These are phyloP conservation scores for Edolisoma coerulescens DNA, from an alignment of 2,113 vertebrate species.

Conservation along the genomic window DNA sequence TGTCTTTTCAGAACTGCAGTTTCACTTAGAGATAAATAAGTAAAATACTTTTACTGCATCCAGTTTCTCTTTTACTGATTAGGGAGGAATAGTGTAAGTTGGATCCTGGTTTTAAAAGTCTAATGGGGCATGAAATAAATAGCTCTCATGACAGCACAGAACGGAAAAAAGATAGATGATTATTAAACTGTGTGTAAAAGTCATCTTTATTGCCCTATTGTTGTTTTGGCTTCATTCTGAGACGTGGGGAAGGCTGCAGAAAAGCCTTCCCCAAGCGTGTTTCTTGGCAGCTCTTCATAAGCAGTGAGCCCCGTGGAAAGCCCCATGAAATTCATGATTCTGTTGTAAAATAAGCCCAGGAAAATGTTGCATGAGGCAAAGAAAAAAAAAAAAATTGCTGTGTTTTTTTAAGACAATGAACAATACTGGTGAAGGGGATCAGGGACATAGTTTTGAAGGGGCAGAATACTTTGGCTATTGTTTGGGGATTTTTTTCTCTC, in stretches of 20 bases:
- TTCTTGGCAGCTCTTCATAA: slow-evolving; percentile 31
- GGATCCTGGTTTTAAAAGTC: slow-evolving; percentile 21
- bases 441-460: not conserved
- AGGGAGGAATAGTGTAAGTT: slow-evolving; percentile 10
- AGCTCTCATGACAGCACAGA: slow-evolving; percentile 19
- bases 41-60: not conserved
- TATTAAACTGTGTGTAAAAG: slow-evolving; percentile 36
- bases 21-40: not conserved
- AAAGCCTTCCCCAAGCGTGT: not conserved
- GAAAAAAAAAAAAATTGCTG: not conserved
- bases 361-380: not conserved
- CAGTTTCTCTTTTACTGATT: not conserved
- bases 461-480: not conserved
- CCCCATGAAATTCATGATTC: slow-evolving; percentile 12
- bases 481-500: not conserved
- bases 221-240: slow-evolving; percentile 29
- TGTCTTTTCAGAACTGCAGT: not conserved
- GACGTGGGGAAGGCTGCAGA: not conserved
- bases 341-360: not conserved
- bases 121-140: slow-evolving; percentile 47
- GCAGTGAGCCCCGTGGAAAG: slow-evolving; percentile 19
- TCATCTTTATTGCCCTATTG: slow-evolving; percentile 28
- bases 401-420: not conserved
- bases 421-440: not conserved
- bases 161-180: not conserved